Evolutionary conservation across 2,888 invertebrate species (phyloP).

Genomic region (Eilema sororculum): DNA sequence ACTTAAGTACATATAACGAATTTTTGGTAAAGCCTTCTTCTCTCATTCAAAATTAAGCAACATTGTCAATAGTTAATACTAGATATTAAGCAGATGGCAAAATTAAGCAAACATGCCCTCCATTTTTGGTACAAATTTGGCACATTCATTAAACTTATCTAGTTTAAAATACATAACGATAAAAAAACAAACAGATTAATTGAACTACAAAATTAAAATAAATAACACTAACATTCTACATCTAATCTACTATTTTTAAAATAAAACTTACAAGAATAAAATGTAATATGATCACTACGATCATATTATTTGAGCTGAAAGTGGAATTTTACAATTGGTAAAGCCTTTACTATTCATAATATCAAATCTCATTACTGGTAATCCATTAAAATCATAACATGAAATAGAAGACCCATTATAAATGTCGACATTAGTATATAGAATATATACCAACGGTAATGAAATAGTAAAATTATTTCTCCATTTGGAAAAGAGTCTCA

Average conservation of each 20-base stretch:
- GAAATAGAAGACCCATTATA: too few relatives aligned
- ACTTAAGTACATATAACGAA: not conserved
- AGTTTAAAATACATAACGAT: not conserved
- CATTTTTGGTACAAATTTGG: conserved; percentile 19
- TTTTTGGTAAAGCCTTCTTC: not conserved
- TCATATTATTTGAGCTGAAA: not conserved
- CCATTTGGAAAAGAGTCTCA: too few relatives aligned
- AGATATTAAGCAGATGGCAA: not conserved
- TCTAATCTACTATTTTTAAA: not conserved
- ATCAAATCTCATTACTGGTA: not conserved
- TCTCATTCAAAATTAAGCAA: not conserved
- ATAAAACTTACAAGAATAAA: not conserved
- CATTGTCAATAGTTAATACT: not conserved
- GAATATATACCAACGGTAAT: too few relatives aligned
- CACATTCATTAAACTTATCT: not conserved
- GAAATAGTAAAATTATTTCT: not conserved
- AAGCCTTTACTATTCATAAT: too few relatives aligned
- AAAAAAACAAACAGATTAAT: not conserved
- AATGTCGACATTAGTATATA: too few relatives aligned
- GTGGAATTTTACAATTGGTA: not conserved
- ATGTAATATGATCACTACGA: not conserved
- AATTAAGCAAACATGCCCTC: not conserved
- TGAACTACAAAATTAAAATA: not conserved
- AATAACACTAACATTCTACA: not conserved
- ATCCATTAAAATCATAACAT: not conserved